Evolutionary conservation across 92 coral and sea anemone species (phyloP).

Genomic region (Heliopora coerulea): DNA sequence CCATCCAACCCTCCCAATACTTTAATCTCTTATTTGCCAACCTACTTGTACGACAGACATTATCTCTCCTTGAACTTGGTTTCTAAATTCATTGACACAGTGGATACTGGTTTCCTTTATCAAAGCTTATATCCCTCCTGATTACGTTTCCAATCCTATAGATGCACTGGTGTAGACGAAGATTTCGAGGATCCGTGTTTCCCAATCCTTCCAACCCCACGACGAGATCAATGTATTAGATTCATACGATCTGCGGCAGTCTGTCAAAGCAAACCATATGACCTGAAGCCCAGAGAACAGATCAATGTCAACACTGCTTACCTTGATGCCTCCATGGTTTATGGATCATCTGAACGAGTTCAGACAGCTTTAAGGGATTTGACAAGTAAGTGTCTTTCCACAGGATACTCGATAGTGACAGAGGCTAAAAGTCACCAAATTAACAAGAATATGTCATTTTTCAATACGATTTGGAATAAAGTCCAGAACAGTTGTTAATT

Average conservation of each 20-base stretch:
- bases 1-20: no score
- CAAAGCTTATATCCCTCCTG: neutral
- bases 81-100: no score
- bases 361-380: constrained; percentile 8
- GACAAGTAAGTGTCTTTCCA: constrained; percentile 7
- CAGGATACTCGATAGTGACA: no score
- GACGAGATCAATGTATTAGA: constrained; percentile 8
- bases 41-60: no score
- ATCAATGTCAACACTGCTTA: constrained; percentile 24
- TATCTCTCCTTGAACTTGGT: no score
- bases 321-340: neutral
- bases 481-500: no score
- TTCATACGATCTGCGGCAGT: constrained; percentile 10
- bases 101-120: neutral
- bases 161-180: constrained; percentile 9
- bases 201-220: constrained; percentile 1
- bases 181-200: constrained; percentile 8
- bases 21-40: no score
- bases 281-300: constrained; percentile 8
- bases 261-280: constrained; percentile 5
- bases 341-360: constrained; percentile 4
- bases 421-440: no score
- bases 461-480: no score
- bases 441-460: no score
- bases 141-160: neutral